phyloP scores from a whole-genome alignment of 2,113 vertebrate species.

The Ammodytes dubius region DNA sequence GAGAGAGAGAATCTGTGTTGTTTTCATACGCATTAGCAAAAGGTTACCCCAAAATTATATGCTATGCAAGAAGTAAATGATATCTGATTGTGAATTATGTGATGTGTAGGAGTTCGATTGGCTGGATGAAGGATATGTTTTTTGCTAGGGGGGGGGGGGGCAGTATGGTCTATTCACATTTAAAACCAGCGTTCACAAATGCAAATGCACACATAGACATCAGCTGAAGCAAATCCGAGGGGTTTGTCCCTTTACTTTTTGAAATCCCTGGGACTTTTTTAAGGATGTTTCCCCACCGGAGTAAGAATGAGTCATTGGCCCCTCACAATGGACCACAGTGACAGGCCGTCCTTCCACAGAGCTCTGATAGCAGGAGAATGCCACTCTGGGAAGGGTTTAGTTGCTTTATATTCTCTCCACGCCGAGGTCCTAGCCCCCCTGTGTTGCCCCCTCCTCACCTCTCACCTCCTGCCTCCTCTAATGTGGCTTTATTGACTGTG shows the following conservation, averaged over 20 bases:
- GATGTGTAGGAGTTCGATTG: constrained; percentile 16
- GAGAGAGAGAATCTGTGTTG: constrained; percentile 25
- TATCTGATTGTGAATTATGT: constrained; percentile 61
- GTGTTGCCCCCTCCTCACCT: constrained; percentile 70
- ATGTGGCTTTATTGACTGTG: constrained; percentile 84
- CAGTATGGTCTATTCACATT: constrained; percentile 29
- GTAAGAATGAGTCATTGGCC: constrained; percentile 75
- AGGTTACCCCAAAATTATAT: constrained; percentile 64
- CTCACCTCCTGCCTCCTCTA: constrained; percentile 77
- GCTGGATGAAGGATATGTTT: constrained; percentile 15
- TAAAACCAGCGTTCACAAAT: constrained; percentile 23
- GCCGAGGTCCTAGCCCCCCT: constrained; percentile 72
- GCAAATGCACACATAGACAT: constrained; percentile 51
- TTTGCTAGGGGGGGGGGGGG: background rate
- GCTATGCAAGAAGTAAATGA: constrained; percentile 49
- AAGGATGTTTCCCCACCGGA: constrained; percentile 30
- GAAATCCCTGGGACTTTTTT: constrained; percentile 68
- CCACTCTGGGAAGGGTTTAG: constrained; percentile 63
- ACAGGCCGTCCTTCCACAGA: constrained; percentile 61
- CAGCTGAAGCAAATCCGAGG: constrained; percentile 55
- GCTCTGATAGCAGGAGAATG: constrained; percentile 66
- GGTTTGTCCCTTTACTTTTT: constrained; percentile 53
- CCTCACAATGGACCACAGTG: constrained; percentile 77
- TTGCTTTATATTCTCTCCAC: constrained; percentile 74
- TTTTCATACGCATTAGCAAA: constrained; percentile 54